Evolutionary conservation across 2,888 invertebrate species (phyloP).

Genomic region (Cephus sareptanus): DNA sequence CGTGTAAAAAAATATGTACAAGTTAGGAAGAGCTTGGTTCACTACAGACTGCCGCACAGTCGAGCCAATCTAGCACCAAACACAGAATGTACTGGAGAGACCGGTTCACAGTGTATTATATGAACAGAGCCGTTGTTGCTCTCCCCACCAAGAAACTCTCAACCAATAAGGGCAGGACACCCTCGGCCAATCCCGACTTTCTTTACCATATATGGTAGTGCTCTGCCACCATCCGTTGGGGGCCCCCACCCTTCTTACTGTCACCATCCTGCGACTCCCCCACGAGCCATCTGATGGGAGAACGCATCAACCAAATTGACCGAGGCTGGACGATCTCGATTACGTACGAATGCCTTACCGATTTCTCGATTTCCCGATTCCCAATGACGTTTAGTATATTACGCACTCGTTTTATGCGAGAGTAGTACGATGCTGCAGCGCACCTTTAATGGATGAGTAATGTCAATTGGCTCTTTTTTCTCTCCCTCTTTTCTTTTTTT

Average conservation of each 20-base stretch:
- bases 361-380: slow-evolving; percentile 6
- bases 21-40: slow-evolving; percentile 38
- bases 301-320: slow-evolving; percentile 23
- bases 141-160: slow-evolving; percentile 44
- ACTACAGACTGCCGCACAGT: slow-evolving; percentile 45
- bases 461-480: slow-evolving; percentile 30
- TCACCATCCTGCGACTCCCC: slow-evolving; percentile 5
- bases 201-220: slow-evolving; percentile 86
- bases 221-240: slow-evolving; percentile 68
- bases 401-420: background rate
- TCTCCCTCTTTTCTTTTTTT: background rate
- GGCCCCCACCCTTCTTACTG: slow-evolving; percentile 64
- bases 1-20: slow-evolving; percentile 55
- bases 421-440: background rate
- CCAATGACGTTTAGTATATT: background rate
- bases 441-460: slow-evolving; percentile 25
- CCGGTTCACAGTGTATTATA: slow-evolving; percentile 61
- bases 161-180: slow-evolving; percentile 61
- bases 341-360: slow-evolving; percentile 16
- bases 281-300: background rate
- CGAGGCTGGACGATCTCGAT: slow-evolving; percentile 1
- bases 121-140: slow-evolving; percentile 49
- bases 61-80: slow-evolving; percentile 56
- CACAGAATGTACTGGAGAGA: slow-evolving; percentile 58
- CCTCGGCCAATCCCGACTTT: slow-evolving; percentile 75